Base-by-base conservation (phyloP, 1,140 invertebrate genomes). In the Coptotermes formosanus region DNA sequence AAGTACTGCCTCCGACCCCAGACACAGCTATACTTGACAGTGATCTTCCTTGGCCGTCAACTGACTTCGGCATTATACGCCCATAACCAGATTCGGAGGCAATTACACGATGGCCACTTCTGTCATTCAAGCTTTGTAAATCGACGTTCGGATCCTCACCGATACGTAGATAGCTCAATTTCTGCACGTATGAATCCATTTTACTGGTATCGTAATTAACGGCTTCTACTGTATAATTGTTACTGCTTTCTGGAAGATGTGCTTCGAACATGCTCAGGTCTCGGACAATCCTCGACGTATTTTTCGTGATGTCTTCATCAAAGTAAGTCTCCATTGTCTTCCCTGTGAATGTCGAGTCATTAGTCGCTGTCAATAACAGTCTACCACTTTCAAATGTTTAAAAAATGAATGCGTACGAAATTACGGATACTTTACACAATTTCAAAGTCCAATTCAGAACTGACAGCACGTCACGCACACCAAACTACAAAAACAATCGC, bases 131-230 rank as follows among this genome's bases (percentile, higher is more conserved):
- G 85, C 55, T 12, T 86, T 81, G 84, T 82, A 86, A 85, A 84
- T 89, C 87, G 82, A 85, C 88, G 25, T 82, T 87, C 25, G 89
- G 82, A 12, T 91, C 91, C 89, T 92, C 91, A 32, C 88, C 88
- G 4, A 92, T 89, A 59, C 89, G 90, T 82, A 92, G 89, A 87
- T 91, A 91, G 87, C 89, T 89, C 87, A 92, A 88, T 88, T 92
- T 92, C 89, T 91, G 90, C 69, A 91, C 88, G 87, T 90, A 91
- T n/a, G 85, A 75, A 87, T 87, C 86, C 86, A 87, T 87, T 75
- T 30, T 30, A 30, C n/a, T 75, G 7, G 8, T 75, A 75, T 75
- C 14, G n/a, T 30, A 75, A 12, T 75, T 75, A 8, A 25, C n/a
- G 25, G 25, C n/a, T 75, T 12, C 64, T 75, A 30, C n/a, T 75